Evolutionary conservation across 2,888 invertebrate genomes (phyloP), one percentile per base, ranked within the genome.

Genomic region (Erebia epiphron): DNA sequence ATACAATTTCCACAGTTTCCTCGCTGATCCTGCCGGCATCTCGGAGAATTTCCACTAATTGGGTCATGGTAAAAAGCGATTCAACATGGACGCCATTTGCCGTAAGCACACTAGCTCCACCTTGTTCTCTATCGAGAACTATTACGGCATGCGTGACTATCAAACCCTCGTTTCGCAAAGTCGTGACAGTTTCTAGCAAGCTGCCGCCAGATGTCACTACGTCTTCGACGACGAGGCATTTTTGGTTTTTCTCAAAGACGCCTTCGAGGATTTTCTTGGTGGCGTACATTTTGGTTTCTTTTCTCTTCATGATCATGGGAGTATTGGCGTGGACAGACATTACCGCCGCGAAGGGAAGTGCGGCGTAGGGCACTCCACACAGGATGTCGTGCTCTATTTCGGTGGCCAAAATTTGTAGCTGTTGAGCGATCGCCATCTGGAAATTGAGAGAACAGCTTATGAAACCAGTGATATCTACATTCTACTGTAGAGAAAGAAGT

Each of bases 351-450:
- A 99, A 95, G 0, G 99, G 99, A 14, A 99, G 91, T 1, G 99
- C 99, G 10, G 99, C 99, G 83, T 99, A 99, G 0, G 99, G 99
- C 0, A 99, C 99, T 14, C 99, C 99, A 86, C 99, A 99, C n/a
- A 99, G 91, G 69, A 97, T 94, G 76, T 97, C 95, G 77, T 95
- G 93, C 57, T 82, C 73, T 74, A 90, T 86, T 74, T 83, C 83
- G 0, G 79, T 78, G 2, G 91, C 85, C 41, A 92, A 73, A 9
- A 79, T 79, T 71, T 88, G 83, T 35, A 92, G 79, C 68, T 89
- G 87, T 68, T 82, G 76, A 1, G 89, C 83, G 65, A 92, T 85
- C 46, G 90, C 86, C 79, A 84, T 80, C 92, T 92, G 87, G 71
- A 79, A 84, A 74, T 35, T 56, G 70, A 72, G 61, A 67, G 41